phyloP scores from a whole-genome alignment of 2,797 vertebrate species.

The Zalophus californianus region DNA sequence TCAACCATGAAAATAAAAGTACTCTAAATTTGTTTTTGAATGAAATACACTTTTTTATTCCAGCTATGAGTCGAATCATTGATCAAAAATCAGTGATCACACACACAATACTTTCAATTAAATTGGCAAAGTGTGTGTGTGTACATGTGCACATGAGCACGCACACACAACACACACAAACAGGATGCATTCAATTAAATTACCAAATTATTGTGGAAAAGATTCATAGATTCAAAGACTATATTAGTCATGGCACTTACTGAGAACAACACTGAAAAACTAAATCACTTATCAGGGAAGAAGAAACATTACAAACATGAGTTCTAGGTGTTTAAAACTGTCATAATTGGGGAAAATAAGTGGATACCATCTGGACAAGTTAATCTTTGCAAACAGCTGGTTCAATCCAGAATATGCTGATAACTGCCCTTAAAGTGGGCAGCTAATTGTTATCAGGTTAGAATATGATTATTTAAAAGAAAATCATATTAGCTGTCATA shows the following conservation, averaged over 20 bases:
- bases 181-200: background rate
- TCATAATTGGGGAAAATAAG: background rate
- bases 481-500: background rate
- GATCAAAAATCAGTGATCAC: background rate
- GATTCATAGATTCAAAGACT: background rate
- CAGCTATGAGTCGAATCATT: background rate
- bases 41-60: background rate
- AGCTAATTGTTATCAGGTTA: background rate
- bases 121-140: background rate
- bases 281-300: background rate
- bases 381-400: background rate
- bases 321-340: background rate
- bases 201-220: background rate
- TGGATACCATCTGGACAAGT: background rate
- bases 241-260: background rate
- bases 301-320: background rate
- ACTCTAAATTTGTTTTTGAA: background rate
- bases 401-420: background rate
- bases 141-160: rapidly evolving
- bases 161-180: background rate
- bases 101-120: background rate
- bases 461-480: background rate
- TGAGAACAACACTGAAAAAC: background rate
- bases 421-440: background rate
- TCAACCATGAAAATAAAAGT: background rate